Base-by-base conservation (phyloP, 2,797 vertebrate genomes). In the Chelidonichthys spinosus region DNA sequence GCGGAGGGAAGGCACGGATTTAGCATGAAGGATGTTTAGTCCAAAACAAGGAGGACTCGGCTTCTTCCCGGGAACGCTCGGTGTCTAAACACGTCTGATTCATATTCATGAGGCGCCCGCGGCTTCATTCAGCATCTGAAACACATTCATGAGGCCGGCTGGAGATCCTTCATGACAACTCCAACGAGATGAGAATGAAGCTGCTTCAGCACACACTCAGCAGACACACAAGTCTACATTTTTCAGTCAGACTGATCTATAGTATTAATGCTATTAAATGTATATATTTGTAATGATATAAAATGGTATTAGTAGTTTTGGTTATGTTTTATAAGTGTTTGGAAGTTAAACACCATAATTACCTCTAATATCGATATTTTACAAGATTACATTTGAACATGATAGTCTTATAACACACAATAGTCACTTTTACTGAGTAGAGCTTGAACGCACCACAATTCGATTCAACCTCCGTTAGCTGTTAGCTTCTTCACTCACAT, bases 71-170 rank as follows among this genome's bases (percentile, higher is more conserved):
- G 25, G 81, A 86, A 82, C 35, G 69, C 71, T 79, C 5, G 3
- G 50, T 84, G 76, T 88, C 82, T 84, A 84, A 84, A 87, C 78
- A 85, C 53, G 71, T 84, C 78, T 7, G 63, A 84, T 85, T 89
- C 46, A 87, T 88, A 89, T 89, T 90, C 87, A 90, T 87, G 84
- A 85, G 83, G 54, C 55, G 63, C 76, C 84, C 63, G 66, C 32
- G 36, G 74, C 56, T 78, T 60, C 18, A 83, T 84, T 90, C 46
- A 74, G 46, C 40, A 36, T 3, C 6, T 63, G 67, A 54, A 72
- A 35, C 35, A 69, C 17, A 63, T 56, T 64, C 49, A 60, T 18
- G 10, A 69, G 61, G 59, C 36, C 62, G 63, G 52, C 25, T 25
- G 25, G 25, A 25, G 25, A 25, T 25, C 25, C 25, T 25, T 25